Base-by-base conservation (phyloP, 2,797 vertebrate genomes). In the Adrianichthys oophorus region DNA sequence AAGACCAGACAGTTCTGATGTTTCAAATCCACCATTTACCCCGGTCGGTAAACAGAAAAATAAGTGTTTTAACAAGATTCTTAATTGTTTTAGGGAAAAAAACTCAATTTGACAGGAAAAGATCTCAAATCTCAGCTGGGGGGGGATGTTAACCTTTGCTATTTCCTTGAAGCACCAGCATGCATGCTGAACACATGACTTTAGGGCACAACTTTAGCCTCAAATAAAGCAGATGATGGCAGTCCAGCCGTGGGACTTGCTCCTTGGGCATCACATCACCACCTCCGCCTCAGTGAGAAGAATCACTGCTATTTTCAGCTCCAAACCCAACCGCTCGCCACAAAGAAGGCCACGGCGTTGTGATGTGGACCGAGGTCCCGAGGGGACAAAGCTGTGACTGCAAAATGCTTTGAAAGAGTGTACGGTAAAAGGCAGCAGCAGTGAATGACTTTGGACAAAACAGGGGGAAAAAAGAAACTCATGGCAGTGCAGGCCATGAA, bases 221-320 rank as follows among this genome's bases (percentile, higher is more conserved):
- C 10, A 56, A 55, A 55, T 23, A 62, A 59, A 70, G 43, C 62
- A 80, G 58, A 76, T 32, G 66, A 73, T 69, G 70, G 55, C 62
- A 56, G 62, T n/a, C 4, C n/a, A 55, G 66, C 68, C 52, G 16
- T 29, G 1, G 65, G 80, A 58, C 53, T 61, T 15, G 58, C 52
- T 82, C 63, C 24, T 46, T 67, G 56, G 48, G 67, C 79, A 71
- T 85, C 71, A 47, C 80, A 83, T 77, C 79, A 83, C 72, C 81
- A 80, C 80, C 64, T 73, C 70, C 42, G 67, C 71, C 76, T 59
- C 69, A 49, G 59, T 45, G 12, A 75, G 57, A 75, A 79, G 52
- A 61, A 72, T 75, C 65, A 42, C 49, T 13, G 48, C 70, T 79
- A 76, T 83, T 84, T 76, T 67, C 70, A 82, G 76, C 59, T 76